Evolutionary conservation across 1,140 invertebrate species (phyloP), one percentile per base, ranked within the genome.

Genomic region (Hypothenemus hampei): DNA sequence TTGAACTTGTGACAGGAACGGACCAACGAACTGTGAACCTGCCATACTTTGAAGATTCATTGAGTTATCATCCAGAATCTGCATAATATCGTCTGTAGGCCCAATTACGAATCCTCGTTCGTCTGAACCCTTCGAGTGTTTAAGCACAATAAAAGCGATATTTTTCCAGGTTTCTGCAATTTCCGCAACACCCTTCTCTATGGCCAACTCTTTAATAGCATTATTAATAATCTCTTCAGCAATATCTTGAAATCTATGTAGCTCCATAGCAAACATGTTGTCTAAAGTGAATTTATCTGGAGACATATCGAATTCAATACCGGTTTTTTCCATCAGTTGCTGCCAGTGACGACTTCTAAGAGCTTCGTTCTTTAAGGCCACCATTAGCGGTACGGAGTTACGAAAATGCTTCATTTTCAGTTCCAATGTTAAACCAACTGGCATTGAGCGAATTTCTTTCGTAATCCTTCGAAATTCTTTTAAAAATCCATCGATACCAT

Each of bases 11-110:
- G 75, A 67, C 23, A 92, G 70, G 73, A 94, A 94, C 5, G 91
- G 91, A 0, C 89, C 90, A 53, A 93, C 82, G 66, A 91, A 96
- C 77, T 87, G 84, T 13, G 91, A 94, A 0, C 86, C 87, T 10
- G 87, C 86, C 86, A 96, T 94, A 43, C 86, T 89, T 72, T 93
- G 91, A 18, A 96, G 69, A 64, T 86, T 89, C 83, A 94, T 88
- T 35, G 84, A 82, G 64, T 93, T 90, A 65, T 95, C 91, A 68
- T 96, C 91, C 0, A 95, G 69, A 8, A 83, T 78, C 68, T 86
- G 82, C 40, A 84, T 78, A 23, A 93, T 79, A 45, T 94, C 89
- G 59, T 93, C 88, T 21, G 89, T 81, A 1, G 86, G 77, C 18
- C 89, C 89, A 18, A 96, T 75, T 43, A 89, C 84, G 67, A 79